phyloP scores from a whole-genome alignment of 1,140 invertebrate species.

The Caenorhabditis tropicalis region DNA sequence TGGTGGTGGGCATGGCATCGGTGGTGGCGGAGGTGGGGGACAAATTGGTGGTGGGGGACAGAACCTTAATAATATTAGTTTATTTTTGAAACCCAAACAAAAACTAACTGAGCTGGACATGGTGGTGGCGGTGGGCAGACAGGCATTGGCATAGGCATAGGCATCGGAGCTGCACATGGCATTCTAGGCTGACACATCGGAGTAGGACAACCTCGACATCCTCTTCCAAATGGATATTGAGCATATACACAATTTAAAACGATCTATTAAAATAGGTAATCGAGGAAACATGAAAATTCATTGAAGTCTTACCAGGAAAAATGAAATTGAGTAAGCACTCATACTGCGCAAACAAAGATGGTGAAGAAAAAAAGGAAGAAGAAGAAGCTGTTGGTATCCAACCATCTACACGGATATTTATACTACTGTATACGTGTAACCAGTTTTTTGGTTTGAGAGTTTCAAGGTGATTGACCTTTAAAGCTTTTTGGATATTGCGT shows the following conservation, averaged over 20 bases:
- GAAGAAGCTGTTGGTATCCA: constrained; percentile 4
- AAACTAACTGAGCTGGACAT: constrained; percentile 39
- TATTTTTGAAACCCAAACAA: not conserved
- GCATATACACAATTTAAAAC: not conserved
- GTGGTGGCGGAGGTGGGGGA: constrained; percentile 56
- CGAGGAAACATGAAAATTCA: not conserved
- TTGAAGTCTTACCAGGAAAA: not conserved
- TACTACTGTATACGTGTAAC: constrained; percentile 29
- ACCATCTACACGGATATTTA: constrained; percentile 32
- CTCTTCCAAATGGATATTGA: constrained; percentile 33
- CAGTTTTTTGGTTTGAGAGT: constrained; percentile 8
- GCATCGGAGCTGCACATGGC: constrained; percentile 21
- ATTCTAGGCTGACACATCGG: constrained; percentile 40
- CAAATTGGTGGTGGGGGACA: constrained; percentile 58
- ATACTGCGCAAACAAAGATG: constrained; percentile 1
- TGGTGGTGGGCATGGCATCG: constrained; percentile 50
- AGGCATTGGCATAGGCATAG: constrained; percentile 1
- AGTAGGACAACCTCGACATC: constrained; percentile 42
- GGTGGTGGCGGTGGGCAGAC: constrained; percentile 49
- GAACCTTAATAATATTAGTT: not conserved
- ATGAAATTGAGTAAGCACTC: not conserved
- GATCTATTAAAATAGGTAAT: not conserved
- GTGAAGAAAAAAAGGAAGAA: not conserved
- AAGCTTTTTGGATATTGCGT: not conserved
- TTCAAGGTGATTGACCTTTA: constrained; percentile 24